A percentile compares a stretch with the other conserved stretches of the same genome.
Evolutionary conservation across 2,113 vertebrate species (phyloP).

Genomic region (Plecotus auritus): DNA sequence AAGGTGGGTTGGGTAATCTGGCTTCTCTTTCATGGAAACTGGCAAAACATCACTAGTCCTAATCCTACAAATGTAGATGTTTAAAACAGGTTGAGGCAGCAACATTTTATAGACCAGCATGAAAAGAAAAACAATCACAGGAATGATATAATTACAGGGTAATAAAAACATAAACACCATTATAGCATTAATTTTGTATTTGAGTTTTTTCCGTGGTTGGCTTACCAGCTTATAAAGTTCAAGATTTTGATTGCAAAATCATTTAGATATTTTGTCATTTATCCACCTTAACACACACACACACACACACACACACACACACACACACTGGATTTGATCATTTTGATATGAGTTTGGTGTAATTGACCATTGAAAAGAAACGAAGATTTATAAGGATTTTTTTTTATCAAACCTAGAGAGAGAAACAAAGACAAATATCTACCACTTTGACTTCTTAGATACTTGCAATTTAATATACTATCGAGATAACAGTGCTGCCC

Average conservation of each 20-base stretch:
- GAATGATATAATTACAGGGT: slow-evolving; percentile 80
- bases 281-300: neutral
- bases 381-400: slow-evolving; percentile 35
- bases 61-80: slow-evolving; percentile 64
- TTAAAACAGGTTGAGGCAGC: slow-evolving; percentile 79
- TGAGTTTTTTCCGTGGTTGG: slow-evolving; percentile 55
- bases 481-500: neutral
- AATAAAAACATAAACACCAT: slow-evolving; percentile 81
- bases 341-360: slow-evolving; percentile 27
- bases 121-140: slow-evolving; percentile 79
- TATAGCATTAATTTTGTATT: slow-evolving; percentile 79
- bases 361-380: neutral
- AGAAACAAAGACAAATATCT: neutral
- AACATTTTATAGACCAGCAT: slow-evolving; percentile 70
- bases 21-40: slow-evolving; percentile 67
- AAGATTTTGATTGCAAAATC: slow-evolving; percentile 54
- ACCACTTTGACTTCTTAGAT: neutral
- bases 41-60: slow-evolving; percentile 74
- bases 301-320: neutral
- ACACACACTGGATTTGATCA: slow-evolving; percentile 2
- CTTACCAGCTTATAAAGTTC: slow-evolving; percentile 45
- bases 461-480: neutral
- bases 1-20: slow-evolving; percentile 21
- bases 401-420: neutral
- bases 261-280: slow-evolving; percentile 34